Percentiles rank a stretch among this genome's conserved stretches.
Evolutionary conservation across 2,113 vertebrate genomes (phyloP).

Genomic region (Phaethon lepturus): DNA sequence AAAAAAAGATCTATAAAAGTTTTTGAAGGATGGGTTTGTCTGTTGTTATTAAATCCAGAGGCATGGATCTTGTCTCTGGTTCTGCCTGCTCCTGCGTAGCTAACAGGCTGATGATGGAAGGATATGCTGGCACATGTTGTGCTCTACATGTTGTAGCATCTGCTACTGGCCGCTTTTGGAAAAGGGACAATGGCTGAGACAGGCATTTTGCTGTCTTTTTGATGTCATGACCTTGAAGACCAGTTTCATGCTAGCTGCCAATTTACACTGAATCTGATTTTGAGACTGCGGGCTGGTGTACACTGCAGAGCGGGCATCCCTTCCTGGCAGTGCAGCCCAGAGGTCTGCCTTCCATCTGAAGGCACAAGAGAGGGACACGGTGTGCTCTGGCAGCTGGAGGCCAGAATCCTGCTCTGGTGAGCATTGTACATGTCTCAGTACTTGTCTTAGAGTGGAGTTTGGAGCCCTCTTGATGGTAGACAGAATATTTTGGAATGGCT

Average conservation of each 20-base stretch:
- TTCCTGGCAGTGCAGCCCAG: background rate
- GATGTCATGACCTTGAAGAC: background rate
- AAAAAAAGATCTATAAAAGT: background rate
- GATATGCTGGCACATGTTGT: background rate
- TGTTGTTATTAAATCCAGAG: background rate
- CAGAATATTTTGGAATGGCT: background rate
- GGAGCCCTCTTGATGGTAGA: background rate
- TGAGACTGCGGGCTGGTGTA: background rate
- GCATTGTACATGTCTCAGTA: background rate
- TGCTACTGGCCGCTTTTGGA: background rate
- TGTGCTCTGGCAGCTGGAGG: background rate
- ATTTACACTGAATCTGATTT: background rate
- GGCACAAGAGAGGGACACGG: background rate
- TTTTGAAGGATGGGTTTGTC: background rate
- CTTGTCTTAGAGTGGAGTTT: background rate
- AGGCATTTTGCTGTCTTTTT: background rate
- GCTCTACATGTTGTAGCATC: background rate
- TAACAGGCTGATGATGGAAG: background rate
- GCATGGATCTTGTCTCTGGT: background rate
- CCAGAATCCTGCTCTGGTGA: background rate
- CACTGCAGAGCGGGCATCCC: background rate
- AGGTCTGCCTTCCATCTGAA: background rate
- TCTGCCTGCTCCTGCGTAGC: background rate
- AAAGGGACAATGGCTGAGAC: background rate
- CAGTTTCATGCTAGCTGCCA: background rate